A percentile compares a stretch with the other conserved stretches of the same genome.
Conservation (phyloP, 2,113 vertebrate genomes). For the Pluvianellus socialis region DNA sequence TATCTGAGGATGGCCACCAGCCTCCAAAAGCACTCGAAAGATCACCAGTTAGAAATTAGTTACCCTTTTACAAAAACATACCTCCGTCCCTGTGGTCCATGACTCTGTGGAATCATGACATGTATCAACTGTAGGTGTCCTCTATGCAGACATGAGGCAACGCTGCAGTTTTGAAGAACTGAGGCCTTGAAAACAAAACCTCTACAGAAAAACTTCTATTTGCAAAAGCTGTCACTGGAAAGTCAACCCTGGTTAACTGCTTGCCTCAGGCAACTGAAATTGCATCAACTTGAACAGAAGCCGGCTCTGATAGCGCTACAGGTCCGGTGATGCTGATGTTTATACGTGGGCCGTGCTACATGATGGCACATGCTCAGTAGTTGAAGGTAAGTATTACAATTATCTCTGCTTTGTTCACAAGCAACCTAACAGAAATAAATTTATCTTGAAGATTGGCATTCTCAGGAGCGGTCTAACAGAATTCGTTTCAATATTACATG, state of each 20-base stretch:
- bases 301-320: no score
- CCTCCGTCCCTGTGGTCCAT: not conserved
- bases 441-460: not conserved
- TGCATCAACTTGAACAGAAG: not conserved
- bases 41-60: not conserved
- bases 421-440: not conserved
- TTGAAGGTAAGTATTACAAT: not conserved
- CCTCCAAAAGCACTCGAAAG: not conserved
- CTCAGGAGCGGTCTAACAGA: not conserved
- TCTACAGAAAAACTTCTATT: not conserved
- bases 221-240: not conserved
- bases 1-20: not conserved
- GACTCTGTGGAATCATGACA: not conserved
- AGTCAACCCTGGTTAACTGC: not conserved
- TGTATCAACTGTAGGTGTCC: not conserved
- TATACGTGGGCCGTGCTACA: accelerated
- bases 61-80: not conserved
- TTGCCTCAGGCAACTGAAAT: not conserved
- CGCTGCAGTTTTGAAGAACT: not conserved
- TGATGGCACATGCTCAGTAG: accelerated
- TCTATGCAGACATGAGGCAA: not conserved
- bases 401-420: not conserved
- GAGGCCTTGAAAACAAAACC: not conserved
- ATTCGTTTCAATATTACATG: not conserved
- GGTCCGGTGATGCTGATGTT: not conserved